Evolutionary conservation across 2,888 invertebrate genomes (phyloP), one percentile per base, ranked within the genome.

Genomic region (Portevinia maculata): DNA sequence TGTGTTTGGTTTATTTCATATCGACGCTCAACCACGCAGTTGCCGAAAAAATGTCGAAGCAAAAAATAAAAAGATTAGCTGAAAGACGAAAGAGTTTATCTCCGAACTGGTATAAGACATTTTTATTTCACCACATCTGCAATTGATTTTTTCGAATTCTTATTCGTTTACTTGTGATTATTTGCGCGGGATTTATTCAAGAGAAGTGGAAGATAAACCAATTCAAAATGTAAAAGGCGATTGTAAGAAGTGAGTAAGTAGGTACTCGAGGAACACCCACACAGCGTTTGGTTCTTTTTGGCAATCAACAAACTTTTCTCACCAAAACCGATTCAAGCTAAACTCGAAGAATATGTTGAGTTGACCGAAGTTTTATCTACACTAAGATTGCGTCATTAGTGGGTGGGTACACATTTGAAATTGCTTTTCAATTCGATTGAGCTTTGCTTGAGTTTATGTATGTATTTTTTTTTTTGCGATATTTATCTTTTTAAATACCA

Each of bases 361-460:
- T 76, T 81, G 81, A 65, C 76, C 81, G 64, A 81, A 81, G 34
- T 48, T 28, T 55, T 48, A n/a, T 11, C 17, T 57, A 76, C 48
- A 75, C 28, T 59, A 34, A 19, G 34, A 76, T 81, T 81, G 81
- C 70, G 70, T 76, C 81, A 81, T 69, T 75, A 46, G 60, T 65
- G 50, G 75, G 81, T 76, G 81, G 75, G 65, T 60, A 53, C 59
- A 41, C 21, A 57, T 57, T 79, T 34, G 50, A 46, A 46, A 59
- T 65, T 62, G 50, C 65, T 65, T 46, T 59, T 32, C 6, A 34
- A 59, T 11, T 34, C 57, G 44, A 59, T 81, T 15, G 1, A 41
- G 41, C 8, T 41, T 41, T n/a, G n/a, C n/a, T n/a, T n/a, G n/a
- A n/a, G n/a, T n/a, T n/a, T n/a, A n/a, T n/a, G n/a, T n/a, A n/a